Percentiles rank a stretch among this genome's conserved stretches.
phyloP scores from a whole-genome alignment of 2,888 invertebrate species.

The Drepana falcataria region DNA sequence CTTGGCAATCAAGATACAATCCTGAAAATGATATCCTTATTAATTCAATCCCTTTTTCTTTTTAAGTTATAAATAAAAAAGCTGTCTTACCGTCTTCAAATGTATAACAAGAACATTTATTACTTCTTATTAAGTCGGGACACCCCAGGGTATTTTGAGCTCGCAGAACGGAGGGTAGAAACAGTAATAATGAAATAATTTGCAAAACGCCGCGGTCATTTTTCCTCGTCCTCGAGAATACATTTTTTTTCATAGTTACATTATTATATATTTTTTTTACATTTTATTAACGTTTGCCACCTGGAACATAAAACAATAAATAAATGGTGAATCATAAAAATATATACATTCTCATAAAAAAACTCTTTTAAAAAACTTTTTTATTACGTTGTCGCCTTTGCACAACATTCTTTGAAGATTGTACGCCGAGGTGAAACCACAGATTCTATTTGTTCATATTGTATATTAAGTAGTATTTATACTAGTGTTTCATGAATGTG shows the following conservation, averaged over 20 bases:
- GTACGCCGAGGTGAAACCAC: too few relatives aligned
- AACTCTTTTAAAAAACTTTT: too few relatives aligned
- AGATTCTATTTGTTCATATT: too few relatives aligned
- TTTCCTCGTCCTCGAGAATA: conserved; percentile 54
- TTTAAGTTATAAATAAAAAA: conserved; percentile 15
- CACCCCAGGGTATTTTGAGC: conserved; percentile 79
- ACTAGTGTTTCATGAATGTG: too few relatives aligned
- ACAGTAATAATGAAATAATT: conserved; percentile 65
- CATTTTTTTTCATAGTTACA: conserved; percentile 73
- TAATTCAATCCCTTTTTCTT: conserved; percentile 15
- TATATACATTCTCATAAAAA: too few relatives aligned
- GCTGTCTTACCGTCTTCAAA: conserved; percentile 87
- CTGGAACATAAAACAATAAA: conserved; percentile 46
- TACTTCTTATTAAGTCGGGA: conserved; percentile 84
- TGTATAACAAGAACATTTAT: conserved; percentile 93
- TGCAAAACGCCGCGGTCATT: conserved; percentile 58
- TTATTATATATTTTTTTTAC: conserved; percentile 49
- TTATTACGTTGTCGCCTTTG: too few relatives aligned
- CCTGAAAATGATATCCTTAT: conserved; percentile 65
- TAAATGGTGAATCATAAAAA: too few relatives aligned
- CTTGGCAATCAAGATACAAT: conserved; percentile 91
- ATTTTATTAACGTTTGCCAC: conserved; percentile 41
- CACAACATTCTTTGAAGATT: too few relatives aligned
- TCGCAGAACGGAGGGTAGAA: conserved; percentile 66
- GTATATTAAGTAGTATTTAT: too few relatives aligned